A percentile compares a stretch with the other conserved stretches of the same genome.
Evolutionary conservation across 1,140 invertebrate species (phyloP).

Genomic region (Euglossa dilemma): DNA sequence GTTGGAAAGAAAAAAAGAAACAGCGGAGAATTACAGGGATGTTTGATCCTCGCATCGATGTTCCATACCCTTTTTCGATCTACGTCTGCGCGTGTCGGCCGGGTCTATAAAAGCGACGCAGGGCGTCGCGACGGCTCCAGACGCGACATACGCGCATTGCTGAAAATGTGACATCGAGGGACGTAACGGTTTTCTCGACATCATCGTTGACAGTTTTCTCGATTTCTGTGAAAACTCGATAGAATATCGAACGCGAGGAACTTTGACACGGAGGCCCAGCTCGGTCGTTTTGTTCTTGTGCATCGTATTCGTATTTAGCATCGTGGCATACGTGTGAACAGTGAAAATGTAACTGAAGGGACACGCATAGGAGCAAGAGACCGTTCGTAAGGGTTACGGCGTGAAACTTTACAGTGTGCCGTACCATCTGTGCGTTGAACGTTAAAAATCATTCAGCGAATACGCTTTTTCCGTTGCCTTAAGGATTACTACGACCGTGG

Average conservation of each 20-base stretch:
- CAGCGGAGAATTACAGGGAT: not conserved
- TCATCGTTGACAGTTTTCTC: not conserved
- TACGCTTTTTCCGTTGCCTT: not conserved
- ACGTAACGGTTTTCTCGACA: not conserved
- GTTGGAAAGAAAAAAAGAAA: too few species aligned
- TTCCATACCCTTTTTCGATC: conserved; percentile 57
- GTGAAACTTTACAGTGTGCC: not conserved
- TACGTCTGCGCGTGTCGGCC: conserved; percentile 74
- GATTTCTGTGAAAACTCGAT: not conserved
- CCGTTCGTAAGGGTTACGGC: not conserved
- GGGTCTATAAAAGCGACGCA: conserved; percentile 76
- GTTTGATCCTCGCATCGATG: conserved; percentile 57
- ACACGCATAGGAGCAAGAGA: not conserved
- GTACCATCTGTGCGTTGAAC: not conserved
- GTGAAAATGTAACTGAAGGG: conserved; percentile 35
- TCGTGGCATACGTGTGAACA: not conserved
- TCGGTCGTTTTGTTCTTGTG: not conserved
- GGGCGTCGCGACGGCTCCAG: conserved; percentile 76
- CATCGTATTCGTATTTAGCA: not conserved
- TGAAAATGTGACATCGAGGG: conserved; percentile 75
- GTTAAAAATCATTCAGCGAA: not conserved
- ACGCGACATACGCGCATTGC: conserved; percentile 76
- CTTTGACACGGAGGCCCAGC: not conserved
- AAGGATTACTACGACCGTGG: conserved; percentile 30
- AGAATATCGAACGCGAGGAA: not conserved